phyloP scores from a whole-genome alignment of 1,140 invertebrate genomes.

The Drosophila trapezifrons region DNA sequence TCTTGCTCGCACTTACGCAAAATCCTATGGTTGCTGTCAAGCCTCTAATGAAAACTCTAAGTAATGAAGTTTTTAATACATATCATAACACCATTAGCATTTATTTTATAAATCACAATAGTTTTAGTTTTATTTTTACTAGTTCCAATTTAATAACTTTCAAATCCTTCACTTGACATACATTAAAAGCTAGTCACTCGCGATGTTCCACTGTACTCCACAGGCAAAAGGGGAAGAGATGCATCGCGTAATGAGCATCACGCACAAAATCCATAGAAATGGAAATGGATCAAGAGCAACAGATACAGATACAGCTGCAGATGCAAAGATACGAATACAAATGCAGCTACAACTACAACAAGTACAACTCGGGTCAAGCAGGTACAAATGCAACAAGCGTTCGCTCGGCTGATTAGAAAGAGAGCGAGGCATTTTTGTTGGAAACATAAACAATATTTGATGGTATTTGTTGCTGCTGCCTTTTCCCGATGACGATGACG shows the following conservation, averaged over 20 bases:
- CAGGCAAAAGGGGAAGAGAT: conserved; percentile 13
- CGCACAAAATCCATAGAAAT: conserved; percentile 79
- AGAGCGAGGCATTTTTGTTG: conserved; percentile 65
- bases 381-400: conserved; percentile 81
- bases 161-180: no score
- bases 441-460: conserved; percentile 82
- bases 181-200: background rate
- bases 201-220: conserved; percentile 11
- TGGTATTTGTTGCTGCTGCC: conserved; percentile 44
- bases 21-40: no score
- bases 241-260: conserved; percentile 71
- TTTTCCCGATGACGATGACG: conserved; percentile 6
- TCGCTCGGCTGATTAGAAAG: conserved; percentile 75
- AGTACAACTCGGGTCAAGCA: conserved; percentile 69
- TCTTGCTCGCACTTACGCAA: no score
- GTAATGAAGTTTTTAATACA: no score
- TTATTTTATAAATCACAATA: background rate
- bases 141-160: background rate
- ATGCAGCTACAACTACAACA: conserved; percentile 28
- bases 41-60: no score
- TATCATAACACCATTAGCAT: no score
- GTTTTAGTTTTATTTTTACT: background rate
- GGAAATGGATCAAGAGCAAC: conserved; percentile 79
- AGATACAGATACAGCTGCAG: conserved; percentile 51
- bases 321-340: conserved; percentile 9